Base-by-base conservation (phyloP, 2,113 vertebrate genomes). In the Triplophysa siluroides region DNA sequence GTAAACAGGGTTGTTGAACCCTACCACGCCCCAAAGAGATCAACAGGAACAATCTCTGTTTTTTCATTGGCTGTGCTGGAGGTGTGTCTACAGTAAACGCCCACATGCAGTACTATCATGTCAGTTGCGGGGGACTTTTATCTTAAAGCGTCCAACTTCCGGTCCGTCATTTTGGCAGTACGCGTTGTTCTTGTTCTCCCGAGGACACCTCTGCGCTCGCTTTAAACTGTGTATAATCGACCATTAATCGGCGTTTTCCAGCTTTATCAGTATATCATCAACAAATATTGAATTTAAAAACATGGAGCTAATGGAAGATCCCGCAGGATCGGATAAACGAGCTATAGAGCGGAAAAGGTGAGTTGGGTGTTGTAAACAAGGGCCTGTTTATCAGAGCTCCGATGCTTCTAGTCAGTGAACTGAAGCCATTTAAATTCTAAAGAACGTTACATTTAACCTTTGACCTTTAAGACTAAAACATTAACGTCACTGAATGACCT, bases 331-430 rank as follows among this genome's bases (percentile, higher is more conserved):
- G 26, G 62, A 77, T 64, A 77, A 77, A 77, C 62, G 75, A 77
- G 75, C 75, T 77, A 77, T 18, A 77, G 75, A 50, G 26, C 61
- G 75, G 26, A 77, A 77, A 77, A 65, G 75, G 75, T 77, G 13
- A 0, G 75, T 11, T 77, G 1, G 16, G 24, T 77, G 11, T 54
- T 52, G 75, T 77, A 77, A 77, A 77, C 75, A 77, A 65, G 41
- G 62, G 62, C 62, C 75, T 65, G 45, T 77, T 65, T 54, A 33
- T 3, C 45, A 52, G 24, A 16, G 41, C 33, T 47, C 1, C 41
- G 69, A 47, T 19, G 41, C 75, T 65, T 64, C 16, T 65, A 29
- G 10, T 29, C 21, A 47, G 65, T 65, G 12, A 26, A 65, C 41
- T 16, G 45, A 45, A 52, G 62, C 43, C 19, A 23, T 50, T 50